A percentile compares a stretch with the other conserved stretches of the same genome.
phyloP scores from a whole-genome alignment of 2,113 vertebrate genomes.

The Tonatia bakeri region DNA sequence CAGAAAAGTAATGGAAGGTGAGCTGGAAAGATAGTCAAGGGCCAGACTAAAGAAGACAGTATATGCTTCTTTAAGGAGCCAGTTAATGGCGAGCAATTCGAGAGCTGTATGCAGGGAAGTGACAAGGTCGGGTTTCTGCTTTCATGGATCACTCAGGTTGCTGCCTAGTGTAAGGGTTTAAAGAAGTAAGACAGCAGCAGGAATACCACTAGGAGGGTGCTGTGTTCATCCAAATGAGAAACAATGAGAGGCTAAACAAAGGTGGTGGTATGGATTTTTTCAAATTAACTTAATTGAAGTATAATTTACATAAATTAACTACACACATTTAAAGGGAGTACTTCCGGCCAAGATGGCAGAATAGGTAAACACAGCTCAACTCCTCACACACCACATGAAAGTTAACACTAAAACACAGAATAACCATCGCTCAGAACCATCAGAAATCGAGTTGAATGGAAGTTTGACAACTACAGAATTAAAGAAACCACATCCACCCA shows the following conservation, averaged over 20 bases:
- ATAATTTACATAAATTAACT: not conserved
- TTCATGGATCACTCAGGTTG: not conserved
- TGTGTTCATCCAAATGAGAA: not conserved
- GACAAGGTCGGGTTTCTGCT: not conserved
- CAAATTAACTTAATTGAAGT: not conserved
- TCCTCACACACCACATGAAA: no score
- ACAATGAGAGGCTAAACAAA: not conserved
- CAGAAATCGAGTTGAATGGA: no score
- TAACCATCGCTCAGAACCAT: no score
- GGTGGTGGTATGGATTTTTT: not conserved
- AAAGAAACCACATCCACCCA: no score
- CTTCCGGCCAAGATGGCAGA: no score
- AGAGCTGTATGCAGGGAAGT: not conserved
- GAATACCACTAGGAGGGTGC: not conserved
- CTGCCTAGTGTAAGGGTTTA: not conserved
- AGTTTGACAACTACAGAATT: no score
- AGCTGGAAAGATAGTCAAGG: not conserved
- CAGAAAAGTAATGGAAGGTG: not conserved
- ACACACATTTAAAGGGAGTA: not conserved
- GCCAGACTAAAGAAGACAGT: not conserved
- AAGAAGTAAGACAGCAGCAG: not conserved
- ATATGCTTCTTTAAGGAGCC: not conserved
- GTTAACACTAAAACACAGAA: no score
- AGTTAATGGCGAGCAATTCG: not conserved
- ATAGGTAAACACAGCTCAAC: no score